These are phyloP conservation scores for Drosophila sp. DNA, from an alignment of 1,140 invertebrate species.

Conservation along the genomic window DNA sequence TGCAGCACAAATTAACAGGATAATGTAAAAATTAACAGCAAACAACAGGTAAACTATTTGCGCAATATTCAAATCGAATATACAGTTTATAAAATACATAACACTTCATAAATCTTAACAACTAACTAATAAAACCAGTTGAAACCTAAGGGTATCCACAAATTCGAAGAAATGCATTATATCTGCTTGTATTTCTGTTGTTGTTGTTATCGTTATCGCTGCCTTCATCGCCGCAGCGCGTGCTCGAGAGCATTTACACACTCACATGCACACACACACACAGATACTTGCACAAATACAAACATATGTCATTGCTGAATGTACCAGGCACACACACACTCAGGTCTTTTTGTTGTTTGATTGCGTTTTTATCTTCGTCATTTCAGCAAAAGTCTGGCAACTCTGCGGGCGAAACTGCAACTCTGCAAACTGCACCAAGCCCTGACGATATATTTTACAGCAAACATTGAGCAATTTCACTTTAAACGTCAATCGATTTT, in stretches of 20 bases:
- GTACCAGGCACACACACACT: constrained; percentile 8
- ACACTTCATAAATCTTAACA: too few relatives aligned
- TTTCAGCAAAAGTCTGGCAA: constrained; percentile 61
- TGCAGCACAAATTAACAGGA: too few relatives aligned
- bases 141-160: constrained; percentile 1
- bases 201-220: constrained; percentile 43
- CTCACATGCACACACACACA: constrained; percentile 31
- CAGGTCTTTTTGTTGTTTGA: constrained; percentile 75
- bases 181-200: constrained; percentile 4
- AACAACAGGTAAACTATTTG: too few relatives aligned
- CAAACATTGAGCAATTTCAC: constrained; percentile 81
- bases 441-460: constrained; percentile 72
- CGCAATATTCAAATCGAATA: too few relatives aligned
- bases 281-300: constrained; percentile 58
- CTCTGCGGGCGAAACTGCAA: constrained; percentile 24
- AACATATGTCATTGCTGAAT: constrained; percentile 65
- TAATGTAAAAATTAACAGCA: neutral
- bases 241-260: constrained; percentile 77
- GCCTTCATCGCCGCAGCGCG: constrained; percentile 53
- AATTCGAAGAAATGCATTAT: neutral
- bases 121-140: neutral
- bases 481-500: constrained; percentile 80
- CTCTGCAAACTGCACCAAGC: constrained; percentile 42
- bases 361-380: constrained; percentile 82
- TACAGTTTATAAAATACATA: neutral